Conservation (phyloP, 2,888 invertebrate genomes). For the Drosophila putrida region DNA sequence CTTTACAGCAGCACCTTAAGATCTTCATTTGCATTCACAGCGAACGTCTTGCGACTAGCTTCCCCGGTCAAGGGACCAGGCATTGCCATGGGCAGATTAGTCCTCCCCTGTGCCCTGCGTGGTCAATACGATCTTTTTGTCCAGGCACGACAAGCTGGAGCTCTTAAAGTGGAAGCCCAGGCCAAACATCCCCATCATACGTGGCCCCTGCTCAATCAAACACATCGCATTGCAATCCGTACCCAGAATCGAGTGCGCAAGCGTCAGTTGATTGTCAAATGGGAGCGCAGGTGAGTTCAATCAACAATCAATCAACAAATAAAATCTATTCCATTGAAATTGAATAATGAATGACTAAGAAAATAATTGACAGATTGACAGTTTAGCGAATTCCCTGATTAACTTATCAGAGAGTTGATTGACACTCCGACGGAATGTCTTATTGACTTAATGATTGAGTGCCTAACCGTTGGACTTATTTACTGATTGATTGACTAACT, state of each 20-base stretch:
- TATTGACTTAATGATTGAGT: not conserved
- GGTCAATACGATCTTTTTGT: constrained; percentile 85
- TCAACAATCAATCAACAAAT: not conserved
- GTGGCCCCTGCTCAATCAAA: constrained; percentile 84
- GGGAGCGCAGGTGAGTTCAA: constrained; percentile 77
- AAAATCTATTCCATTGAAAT: no score
- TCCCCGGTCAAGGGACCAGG: constrained; percentile 54
- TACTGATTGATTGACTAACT: not conserved
- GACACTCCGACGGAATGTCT: no score
- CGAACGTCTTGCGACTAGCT: constrained; percentile 79
- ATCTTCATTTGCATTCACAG: constrained; percentile 55
- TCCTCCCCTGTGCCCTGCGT: constrained; percentile 83
- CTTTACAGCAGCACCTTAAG: constrained; percentile 1
- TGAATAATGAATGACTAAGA: not conserved
- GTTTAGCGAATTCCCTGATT: not conserved
- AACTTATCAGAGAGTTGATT: not conserved
- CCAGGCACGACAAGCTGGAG: constrained; percentile 79
- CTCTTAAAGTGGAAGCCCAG: constrained; percentile 82
- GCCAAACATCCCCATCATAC: constrained; percentile 82
- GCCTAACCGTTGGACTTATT: not conserved
- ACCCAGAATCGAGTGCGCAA: constrained; percentile 85
- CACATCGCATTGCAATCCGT: constrained; percentile 82
- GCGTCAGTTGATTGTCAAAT: constrained; percentile 85
- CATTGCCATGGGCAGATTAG: constrained; percentile 62
- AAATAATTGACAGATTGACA: not conserved